A percentile compares a stretch with the other conserved stretches of the same genome.
phyloP scores from a whole-genome alignment of 2,113 vertebrate genomes.

The Triplophysa dalaica region DNA sequence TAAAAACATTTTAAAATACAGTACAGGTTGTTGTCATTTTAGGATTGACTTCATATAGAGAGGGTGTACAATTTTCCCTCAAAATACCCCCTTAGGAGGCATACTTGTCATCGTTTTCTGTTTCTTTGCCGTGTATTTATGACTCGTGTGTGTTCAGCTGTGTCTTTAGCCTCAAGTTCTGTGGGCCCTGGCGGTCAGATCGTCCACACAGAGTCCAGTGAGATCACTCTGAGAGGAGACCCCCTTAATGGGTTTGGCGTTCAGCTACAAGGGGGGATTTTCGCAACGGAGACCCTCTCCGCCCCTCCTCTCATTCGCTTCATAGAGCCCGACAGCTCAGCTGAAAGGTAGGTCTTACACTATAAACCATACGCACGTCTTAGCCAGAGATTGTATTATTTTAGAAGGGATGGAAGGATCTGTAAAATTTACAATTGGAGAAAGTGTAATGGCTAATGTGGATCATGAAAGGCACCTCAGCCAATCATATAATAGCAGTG shows the following conservation, averaged over 20 bases:
- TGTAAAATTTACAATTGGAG: no score
- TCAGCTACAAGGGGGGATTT: conserved; percentile 96
- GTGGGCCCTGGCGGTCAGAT: conserved; percentile 96
- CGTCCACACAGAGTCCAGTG: conserved; percentile 90
- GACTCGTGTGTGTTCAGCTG: conserved; percentile 61
- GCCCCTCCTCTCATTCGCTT: conserved; percentile 92
- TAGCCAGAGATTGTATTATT: no score
- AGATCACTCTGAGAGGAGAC: conserved; percentile 88
- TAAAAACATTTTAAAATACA: background rate
- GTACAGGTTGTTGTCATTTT: no score
- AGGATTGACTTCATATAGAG: no score
- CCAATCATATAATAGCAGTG: no score
- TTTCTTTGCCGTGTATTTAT: background rate
- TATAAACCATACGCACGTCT: no score
- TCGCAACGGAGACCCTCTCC: conserved; percentile 93
- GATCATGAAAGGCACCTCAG: no score
- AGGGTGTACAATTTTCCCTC: no score
- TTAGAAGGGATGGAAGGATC: no score
- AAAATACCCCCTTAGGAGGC: no score
- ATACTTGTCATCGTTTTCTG: no score
- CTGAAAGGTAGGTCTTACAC: conserved; percentile 80
- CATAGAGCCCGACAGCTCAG: conserved; percentile 96
- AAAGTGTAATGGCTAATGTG: no score
- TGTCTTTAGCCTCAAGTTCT: conserved; percentile 90
- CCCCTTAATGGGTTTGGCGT: conserved; percentile 94